phyloP scores from a whole-genome alignment of 2,797 vertebrate genomes.

The Hemitrygon akajei region DNA sequence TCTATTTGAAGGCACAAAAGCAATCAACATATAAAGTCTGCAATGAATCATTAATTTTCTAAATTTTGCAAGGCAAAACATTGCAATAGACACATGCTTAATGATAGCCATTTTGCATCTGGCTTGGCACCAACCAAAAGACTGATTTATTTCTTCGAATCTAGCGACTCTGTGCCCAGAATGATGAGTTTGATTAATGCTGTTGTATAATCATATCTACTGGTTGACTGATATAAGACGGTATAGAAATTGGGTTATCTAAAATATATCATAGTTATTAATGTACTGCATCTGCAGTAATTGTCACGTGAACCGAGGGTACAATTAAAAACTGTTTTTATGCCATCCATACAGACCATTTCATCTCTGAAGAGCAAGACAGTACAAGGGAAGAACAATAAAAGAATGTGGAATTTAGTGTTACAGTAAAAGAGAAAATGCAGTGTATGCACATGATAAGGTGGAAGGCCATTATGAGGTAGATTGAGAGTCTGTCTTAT shows the following conservation, averaged over 20 bases:
- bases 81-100: background rate
- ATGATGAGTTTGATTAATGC: background rate
- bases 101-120: background rate
- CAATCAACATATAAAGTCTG: background rate
- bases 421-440: too few relatives aligned
- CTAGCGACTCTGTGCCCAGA: background rate
- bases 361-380: too few relatives aligned
- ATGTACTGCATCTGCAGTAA: background rate
- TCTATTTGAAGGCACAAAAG: constrained; percentile 4
- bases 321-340: too few relatives aligned
- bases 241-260: background rate
- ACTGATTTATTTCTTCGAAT: background rate
- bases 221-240: background rate
- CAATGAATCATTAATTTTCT: constrained; percentile 3
- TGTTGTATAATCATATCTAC: background rate
- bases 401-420: too few relatives aligned
- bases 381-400: too few relatives aligned
- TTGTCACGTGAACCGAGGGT: too few relatives aligned
- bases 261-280: background rate
- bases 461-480: too few relatives aligned
- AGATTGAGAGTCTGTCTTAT: too few relatives aligned
- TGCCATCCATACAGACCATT: too few relatives aligned
- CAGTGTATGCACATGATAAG: too few relatives aligned
- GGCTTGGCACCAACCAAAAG: background rate
- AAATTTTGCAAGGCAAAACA: constrained; percentile 20